Evolutionary conservation across 2,797 vertebrate genomes (phyloP).

Genomic region (Hypotaenidia okinawae): DNA sequence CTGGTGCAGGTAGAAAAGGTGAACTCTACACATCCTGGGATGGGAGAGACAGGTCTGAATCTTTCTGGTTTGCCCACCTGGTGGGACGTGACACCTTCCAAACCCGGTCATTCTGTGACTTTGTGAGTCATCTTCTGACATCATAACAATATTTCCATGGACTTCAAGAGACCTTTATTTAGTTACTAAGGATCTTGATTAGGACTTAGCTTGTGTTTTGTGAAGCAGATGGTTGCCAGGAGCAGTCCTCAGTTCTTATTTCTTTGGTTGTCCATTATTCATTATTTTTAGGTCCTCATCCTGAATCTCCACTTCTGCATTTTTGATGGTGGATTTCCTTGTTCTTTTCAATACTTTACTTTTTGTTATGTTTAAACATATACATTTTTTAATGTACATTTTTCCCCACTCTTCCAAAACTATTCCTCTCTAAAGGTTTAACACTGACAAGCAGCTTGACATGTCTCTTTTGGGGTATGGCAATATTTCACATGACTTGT

Average conservation of each 20-base stretch:
- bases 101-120: too few relatives aligned
- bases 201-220: not conserved
- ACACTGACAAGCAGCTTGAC: not conserved
- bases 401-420: not conserved
- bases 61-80: too few relatives aligned
- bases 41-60: too few relatives aligned
- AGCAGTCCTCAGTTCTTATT: not conserved
- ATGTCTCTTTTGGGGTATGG: accelerated
- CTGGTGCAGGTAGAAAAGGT: too few relatives aligned
- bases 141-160: not conserved
- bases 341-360: not conserved
- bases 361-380: not conserved
- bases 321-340: not conserved
- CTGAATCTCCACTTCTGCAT: accelerated
- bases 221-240: not conserved
- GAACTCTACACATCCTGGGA: too few relatives aligned
- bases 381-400: not conserved
- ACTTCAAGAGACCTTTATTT: not conserved
- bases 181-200: not conserved
- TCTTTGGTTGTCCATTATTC: not conserved
- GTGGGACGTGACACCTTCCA: too few relatives aligned
- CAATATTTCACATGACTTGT: not conserved
- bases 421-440: not conserved
- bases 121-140: not conserved
- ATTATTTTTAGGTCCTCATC: not conserved